A percentile compares a stretch with the other conserved stretches of the same genome.
These are phyloP conservation scores for Phalacrocorax aristotelis DNA, from an alignment of 2,113 vertebrate genomes.

Conservation along the genomic window DNA sequence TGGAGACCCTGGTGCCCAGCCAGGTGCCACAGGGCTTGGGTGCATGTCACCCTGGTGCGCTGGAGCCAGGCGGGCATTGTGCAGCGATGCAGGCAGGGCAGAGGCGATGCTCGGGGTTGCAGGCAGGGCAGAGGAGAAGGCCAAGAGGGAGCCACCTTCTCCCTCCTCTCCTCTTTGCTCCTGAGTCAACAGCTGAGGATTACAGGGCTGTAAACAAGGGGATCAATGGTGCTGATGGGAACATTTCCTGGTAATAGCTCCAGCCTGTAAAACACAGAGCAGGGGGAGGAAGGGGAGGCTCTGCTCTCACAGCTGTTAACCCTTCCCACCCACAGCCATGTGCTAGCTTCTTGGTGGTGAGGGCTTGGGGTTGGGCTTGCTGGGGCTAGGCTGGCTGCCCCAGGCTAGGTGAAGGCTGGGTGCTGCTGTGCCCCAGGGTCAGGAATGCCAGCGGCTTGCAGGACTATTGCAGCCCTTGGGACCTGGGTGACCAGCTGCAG, in stretches of 20 bases:
- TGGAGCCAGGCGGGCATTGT: fast-evolving
- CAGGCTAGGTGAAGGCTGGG: background rate
- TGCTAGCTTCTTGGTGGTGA: fast-evolving
- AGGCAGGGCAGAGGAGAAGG: background rate
- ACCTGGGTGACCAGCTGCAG: background rate
- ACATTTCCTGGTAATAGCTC: slow-evolving; percentile 69
- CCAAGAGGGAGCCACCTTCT: background rate
- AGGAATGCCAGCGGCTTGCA: fast-evolving
- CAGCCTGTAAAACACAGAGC: slow-evolving; percentile 32
- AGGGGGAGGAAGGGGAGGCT: slow-evolving; percentile 38
- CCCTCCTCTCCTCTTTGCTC: background rate
- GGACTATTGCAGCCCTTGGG: background rate
- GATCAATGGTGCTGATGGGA: slow-evolving; percentile 72
- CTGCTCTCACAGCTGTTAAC: slow-evolving; percentile 25
- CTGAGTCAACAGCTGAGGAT: slow-evolving; percentile 53
- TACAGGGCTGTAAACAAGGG: slow-evolving; percentile 64
- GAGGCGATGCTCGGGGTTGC: background rate
- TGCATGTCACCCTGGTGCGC: fast-evolving
- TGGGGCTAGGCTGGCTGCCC: background rate
- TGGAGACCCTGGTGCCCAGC: background rate
- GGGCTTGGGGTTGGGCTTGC: fast-evolving
- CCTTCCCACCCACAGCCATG: background rate
- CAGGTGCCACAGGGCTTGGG: background rate
- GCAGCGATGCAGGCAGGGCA: background rate
- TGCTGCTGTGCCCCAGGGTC: background rate